Evolutionary conservation across 2,888 invertebrate species (phyloP).

Genomic region (Keiferia lycopersicella): DNA sequence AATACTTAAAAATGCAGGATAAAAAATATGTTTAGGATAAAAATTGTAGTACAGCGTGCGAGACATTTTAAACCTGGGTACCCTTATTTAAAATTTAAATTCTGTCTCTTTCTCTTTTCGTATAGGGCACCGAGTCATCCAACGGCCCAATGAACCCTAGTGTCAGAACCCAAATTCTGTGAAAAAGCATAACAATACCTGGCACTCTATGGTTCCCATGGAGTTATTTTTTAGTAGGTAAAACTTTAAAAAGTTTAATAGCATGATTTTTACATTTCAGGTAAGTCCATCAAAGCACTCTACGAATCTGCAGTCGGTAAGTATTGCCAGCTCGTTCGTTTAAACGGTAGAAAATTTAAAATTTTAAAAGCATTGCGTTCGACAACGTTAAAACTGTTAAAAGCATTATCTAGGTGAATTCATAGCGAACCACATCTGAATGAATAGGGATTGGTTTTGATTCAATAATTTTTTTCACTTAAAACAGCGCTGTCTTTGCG

Average conservation of each 20-base stretch:
- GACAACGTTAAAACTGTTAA: not conserved
- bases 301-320: slow-evolving; percentile 3
- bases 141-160: too few relatives aligned
- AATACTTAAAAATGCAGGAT: too few relatives aligned
- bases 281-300: not conserved
- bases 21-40: too few relatives aligned
- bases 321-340: not conserved
- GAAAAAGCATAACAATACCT: not conserved
- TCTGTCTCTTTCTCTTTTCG: too few relatives aligned
- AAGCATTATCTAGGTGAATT: not conserved
- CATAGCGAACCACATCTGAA: not conserved
- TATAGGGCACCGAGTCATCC: too few relatives aligned
- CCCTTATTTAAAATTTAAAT: too few relatives aligned
- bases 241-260: not conserved
- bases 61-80: too few relatives aligned
- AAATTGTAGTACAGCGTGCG: too few relatives aligned
- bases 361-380: not conserved
- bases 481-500: too few relatives aligned
- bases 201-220: too few relatives aligned
- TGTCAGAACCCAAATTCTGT: too few relatives aligned
- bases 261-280: not conserved
- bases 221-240: too few relatives aligned
- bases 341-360: slow-evolving; percentile 4
- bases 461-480: slow-evolving; percentile 12
- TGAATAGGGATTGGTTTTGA: not conserved